These are phyloP conservation scores for Stegana nigrithorax DNA, from an alignment of 2,888 invertebrate species.

Conservation along the genomic window DNA sequence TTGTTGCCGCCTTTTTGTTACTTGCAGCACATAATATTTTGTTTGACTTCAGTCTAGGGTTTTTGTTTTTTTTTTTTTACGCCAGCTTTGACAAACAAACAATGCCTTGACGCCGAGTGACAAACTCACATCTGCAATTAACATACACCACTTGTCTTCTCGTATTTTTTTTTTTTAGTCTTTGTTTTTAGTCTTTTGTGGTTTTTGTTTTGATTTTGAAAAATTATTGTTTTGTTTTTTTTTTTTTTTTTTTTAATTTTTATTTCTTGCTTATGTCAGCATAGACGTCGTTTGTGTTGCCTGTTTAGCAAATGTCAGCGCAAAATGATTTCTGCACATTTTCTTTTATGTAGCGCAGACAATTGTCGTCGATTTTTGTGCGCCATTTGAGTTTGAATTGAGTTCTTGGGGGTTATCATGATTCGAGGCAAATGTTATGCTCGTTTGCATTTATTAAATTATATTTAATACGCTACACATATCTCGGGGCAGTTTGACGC, in stretches of 20 bases:
- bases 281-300: neutral
- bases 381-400: neutral
- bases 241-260: neutral
- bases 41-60: neutral
- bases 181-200: too few relatives aligned
- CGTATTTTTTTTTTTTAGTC: too few relatives aligned
- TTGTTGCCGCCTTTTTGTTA: too few relatives aligned
- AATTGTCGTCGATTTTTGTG: neutral
- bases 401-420: constrained; percentile 11
- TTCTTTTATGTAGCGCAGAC: neutral
- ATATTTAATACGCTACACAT: too few relatives aligned
- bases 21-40: too few relatives aligned
- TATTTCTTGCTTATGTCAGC: neutral
- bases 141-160: too few relatives aligned
- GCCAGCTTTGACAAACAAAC: neutral
- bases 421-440: neutral
- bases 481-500: neutral
- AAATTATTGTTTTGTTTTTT: neutral
- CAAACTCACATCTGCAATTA: neutral
- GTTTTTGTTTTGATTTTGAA: too few relatives aligned
- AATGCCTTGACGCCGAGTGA: neutral
- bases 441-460: constrained; percentile 5
- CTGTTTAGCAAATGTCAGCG: constrained; percentile 7
- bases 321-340: constrained; percentile 3
- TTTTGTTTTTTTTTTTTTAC: too few relatives aligned